A percentile compares a stretch with the other conserved stretches of the same genome.
These are phyloP conservation scores for Rynchops niger DNA, from an alignment of 2,113 vertebrate genomes.

Conservation along the genomic window DNA sequence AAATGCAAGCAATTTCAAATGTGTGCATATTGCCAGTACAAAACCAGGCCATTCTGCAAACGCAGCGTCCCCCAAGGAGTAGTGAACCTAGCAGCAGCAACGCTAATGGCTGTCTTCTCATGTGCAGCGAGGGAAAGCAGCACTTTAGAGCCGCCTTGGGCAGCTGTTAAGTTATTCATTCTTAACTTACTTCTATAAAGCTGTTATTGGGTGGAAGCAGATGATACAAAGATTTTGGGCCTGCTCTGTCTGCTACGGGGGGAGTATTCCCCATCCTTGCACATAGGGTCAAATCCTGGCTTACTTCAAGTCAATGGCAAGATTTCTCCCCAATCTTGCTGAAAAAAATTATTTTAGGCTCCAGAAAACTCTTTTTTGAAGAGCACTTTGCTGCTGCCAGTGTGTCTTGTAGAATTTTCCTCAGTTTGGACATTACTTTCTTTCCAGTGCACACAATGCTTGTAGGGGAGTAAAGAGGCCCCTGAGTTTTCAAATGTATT, in stretches of 20 bases:
- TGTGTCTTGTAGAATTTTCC: neutral
- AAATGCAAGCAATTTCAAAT: constrained; percentile 53
- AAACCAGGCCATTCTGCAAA: constrained; percentile 55
- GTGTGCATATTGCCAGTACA: constrained; percentile 29
- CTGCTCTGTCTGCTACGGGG: neutral
- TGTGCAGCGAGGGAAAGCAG: constrained; percentile 31
- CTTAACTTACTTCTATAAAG: constrained; percentile 44
- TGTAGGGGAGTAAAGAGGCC: neutral
- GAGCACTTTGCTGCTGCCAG: neutral
- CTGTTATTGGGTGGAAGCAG: constrained; percentile 42
- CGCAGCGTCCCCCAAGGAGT: constrained; percentile 34
- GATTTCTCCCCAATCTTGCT: neutral
- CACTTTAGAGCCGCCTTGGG: constrained; percentile 57
- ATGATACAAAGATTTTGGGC: neutral
- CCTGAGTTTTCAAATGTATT: neutral
- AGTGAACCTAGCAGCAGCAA: constrained; percentile 55
- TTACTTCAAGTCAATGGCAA: neutral
- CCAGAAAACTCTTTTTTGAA: neutral
- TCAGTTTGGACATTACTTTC: neutral
- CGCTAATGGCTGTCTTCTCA: constrained; percentile 59
- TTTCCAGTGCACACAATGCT: neutral
- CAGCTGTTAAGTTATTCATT: constrained; percentile 54
- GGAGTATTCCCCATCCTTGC: neutral
- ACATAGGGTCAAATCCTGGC: neutral
- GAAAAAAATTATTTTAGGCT: neutral